These are phyloP conservation scores for Centruroides vittatus DNA, from an alignment of 1,140 invertebrate genomes.

Conservation along the genomic window DNA sequence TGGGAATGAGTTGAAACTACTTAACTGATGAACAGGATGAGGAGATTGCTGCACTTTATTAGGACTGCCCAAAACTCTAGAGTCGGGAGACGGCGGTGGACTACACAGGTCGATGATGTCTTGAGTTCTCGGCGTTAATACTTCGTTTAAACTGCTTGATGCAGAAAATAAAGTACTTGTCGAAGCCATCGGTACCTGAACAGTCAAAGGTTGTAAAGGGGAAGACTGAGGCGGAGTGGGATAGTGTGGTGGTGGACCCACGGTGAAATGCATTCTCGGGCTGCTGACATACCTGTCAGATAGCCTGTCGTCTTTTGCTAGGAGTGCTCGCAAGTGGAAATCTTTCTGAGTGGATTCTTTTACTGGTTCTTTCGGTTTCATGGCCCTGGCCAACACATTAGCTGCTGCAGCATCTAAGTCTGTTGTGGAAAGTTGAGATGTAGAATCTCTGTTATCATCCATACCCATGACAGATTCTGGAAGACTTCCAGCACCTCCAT, in stretches of 20 bases:
- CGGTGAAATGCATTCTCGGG: conserved; percentile 6
- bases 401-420: no score
- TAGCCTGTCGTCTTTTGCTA: background rate
- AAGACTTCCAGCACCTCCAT: no score
- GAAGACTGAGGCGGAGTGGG: conserved; percentile 14
- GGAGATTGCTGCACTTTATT: background rate
- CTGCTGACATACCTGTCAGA: conserved; percentile 5
- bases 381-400: no score
- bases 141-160: no score
- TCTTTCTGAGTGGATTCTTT: no score
- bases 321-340: no score
- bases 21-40: background rate
- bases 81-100: conserved; percentile 12
- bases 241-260: conserved; percentile 14
- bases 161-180: no score
- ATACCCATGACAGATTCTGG: no score
- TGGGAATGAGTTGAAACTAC: background rate
- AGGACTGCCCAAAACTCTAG: conserved; percentile 2
- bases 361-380: no score
- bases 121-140: background rate
- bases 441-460: no score
- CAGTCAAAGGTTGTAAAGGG: conserved; percentile 10
- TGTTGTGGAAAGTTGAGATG: no score
- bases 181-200: background rate
- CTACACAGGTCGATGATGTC: conserved; percentile 9